phyloP scores from a whole-genome alignment of 35 echinoderm and acorn worm genomes.

The Patiria miniata region DNA sequence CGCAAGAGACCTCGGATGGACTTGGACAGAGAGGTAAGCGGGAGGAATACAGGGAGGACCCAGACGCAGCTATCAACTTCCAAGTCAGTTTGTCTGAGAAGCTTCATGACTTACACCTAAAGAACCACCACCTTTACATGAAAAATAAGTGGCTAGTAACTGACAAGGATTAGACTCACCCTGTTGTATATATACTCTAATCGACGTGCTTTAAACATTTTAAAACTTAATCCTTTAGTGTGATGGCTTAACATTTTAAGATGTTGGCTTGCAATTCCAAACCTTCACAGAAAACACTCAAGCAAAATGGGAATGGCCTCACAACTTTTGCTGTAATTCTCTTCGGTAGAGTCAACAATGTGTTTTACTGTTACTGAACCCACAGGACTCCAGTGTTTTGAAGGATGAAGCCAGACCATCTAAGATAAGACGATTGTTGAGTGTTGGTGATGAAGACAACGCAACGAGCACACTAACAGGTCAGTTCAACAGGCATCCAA shows the following conservation, averaged over 20 bases:
- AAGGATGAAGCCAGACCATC: conserved; percentile 79
- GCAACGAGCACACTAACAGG: conserved; percentile 43
- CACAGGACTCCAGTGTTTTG: conserved; percentile 56
- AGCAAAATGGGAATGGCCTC: too few species aligned
- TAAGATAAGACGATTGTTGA: conserved; percentile 79
- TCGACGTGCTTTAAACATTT: too few species aligned
- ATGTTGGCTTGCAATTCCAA: too few species aligned
- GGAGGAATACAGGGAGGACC: background rate
- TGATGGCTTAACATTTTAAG: too few species aligned
- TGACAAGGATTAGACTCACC: too few species aligned
- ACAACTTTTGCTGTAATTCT: too few species aligned
- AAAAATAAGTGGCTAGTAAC: too few species aligned
- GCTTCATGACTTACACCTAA: background rate
- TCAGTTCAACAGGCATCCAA: background rate
- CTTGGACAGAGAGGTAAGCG: conserved; percentile 85
- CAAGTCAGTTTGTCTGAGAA: background rate
- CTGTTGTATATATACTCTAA: too few species aligned
- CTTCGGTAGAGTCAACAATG: too few species aligned
- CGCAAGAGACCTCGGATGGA: conserved; percentile 76
- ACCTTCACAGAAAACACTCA: too few species aligned
- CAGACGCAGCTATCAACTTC: background rate
- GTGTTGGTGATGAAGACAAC: conserved; percentile 75
- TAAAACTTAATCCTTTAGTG: too few species aligned
- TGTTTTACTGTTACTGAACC: background rate
- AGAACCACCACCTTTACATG: background rate